A percentile compares a stretch with the other conserved stretches of the same genome.
These are phyloP conservation scores for Labrus mixtus DNA, from an alignment of 2,113 vertebrate species.

Conservation along the genomic window DNA sequence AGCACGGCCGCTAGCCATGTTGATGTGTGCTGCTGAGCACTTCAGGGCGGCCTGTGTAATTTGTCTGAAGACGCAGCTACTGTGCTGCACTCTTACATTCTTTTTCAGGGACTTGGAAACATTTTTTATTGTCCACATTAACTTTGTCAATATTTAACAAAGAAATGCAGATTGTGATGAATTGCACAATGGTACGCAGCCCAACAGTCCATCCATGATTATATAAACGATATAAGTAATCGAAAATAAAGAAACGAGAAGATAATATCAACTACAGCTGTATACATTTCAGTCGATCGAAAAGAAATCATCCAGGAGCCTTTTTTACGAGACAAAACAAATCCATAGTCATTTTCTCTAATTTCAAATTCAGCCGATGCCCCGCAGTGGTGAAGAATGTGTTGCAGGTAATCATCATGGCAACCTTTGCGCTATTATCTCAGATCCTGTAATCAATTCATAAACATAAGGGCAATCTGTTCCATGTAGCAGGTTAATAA, in stretches of 20 bases:
- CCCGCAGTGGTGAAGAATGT: not conserved
- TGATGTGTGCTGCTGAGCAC: slow-evolving; percentile 3
- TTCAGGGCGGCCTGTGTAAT: slow-evolving; percentile 36
- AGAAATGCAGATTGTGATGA: not conserved
- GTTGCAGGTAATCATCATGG: slow-evolving; percentile 42
- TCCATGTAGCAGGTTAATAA: slow-evolving; percentile 35
- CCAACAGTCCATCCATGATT: too few relatives aligned
- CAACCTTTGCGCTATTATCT: slow-evolving; percentile 19
- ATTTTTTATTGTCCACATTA: not conserved
- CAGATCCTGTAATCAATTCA: slow-evolving; percentile 29
- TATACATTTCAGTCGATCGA: not conserved
- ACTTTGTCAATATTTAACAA: slow-evolving; percentile 13
- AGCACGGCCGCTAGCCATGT: slow-evolving; percentile 30
- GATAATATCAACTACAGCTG: not conserved
- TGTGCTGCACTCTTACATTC: slow-evolving; percentile 7
- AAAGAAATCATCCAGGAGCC: not conserved
- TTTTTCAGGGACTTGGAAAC: slow-evolving; percentile 29
- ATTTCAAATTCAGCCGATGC: slow-evolving; percentile 36
- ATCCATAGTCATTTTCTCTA: not conserved
- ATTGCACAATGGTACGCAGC: too few relatives aligned
- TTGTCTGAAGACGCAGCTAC: slow-evolving; percentile 15
- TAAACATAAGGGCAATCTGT: slow-evolving; percentile 8
- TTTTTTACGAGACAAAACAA: not conserved
- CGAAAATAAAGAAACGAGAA: not conserved
- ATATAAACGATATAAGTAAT: not conserved